Conservation (phyloP, 2,113 vertebrate genomes). For the Oreotrochilus melanogaster region DNA sequence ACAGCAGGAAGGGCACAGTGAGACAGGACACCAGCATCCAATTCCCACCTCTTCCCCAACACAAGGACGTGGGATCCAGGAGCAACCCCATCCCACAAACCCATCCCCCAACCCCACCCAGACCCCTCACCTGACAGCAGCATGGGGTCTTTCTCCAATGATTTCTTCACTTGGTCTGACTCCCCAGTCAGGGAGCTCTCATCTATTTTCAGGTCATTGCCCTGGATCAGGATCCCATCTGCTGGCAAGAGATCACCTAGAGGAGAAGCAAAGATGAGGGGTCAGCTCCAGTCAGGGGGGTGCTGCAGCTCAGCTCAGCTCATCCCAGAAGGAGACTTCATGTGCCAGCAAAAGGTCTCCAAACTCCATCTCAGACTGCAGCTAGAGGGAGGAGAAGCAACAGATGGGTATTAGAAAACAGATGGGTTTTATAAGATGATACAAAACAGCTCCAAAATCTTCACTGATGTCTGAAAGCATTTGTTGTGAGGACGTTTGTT, state of each 20-base stretch:
- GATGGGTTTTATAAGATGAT: not conserved
- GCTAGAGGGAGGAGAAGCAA: not conserved
- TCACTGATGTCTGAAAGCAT: not conserved
- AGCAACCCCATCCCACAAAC: not conserved
- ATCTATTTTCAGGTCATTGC: slow-evolving; percentile 97
- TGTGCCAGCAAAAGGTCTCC: not conserved
- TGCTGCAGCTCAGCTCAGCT: not conserved
- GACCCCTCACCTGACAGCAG: slow-evolving; percentile 89
- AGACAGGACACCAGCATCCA: not conserved
- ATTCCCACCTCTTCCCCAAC: not conserved
- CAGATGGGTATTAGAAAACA: not conserved
- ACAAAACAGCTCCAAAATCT: not conserved
- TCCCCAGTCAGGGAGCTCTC: slow-evolving; percentile 97
- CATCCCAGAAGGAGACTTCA: not conserved
- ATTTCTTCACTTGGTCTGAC: slow-evolving; percentile 95
- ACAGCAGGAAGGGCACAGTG: not conserved
- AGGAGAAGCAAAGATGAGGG: not conserved
- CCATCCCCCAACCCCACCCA: not conserved
- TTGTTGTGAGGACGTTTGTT: not conserved
- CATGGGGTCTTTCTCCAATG: slow-evolving; percentile 93
- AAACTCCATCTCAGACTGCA: not conserved
- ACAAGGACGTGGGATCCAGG: fast-evolving
- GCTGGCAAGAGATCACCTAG: slow-evolving; percentile 94
- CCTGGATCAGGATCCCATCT: slow-evolving; percentile 95
- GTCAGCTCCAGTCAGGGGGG: not conserved